These are phyloP conservation scores for Danio tinwini DNA, from an alignment of 2,797 vertebrate species.

Conservation along the genomic window DNA sequence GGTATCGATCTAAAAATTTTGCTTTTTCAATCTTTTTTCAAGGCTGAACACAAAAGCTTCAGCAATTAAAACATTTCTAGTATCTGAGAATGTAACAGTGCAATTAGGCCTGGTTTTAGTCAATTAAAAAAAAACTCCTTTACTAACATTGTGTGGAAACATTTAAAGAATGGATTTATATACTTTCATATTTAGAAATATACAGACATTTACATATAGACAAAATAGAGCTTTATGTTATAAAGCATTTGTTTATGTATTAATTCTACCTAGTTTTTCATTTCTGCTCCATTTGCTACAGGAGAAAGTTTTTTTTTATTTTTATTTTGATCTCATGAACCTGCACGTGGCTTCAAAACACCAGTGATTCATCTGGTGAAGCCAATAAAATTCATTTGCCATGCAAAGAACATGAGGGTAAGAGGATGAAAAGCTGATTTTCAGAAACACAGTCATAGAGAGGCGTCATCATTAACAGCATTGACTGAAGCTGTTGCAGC, in stretches of 20 bases:
- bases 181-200: constrained; percentile 85
- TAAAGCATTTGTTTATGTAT: constrained; percentile 74
- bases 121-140: constrained; percentile 58
- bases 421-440: constrained; percentile 2
- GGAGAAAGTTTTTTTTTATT: constrained; percentile 50
- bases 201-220: constrained; percentile 88
- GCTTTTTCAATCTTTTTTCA: constrained; percentile 60
- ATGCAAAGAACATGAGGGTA: constrained; percentile 42
- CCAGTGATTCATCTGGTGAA: constrained; percentile 59
- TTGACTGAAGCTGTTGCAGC: background rate
- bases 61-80: constrained; percentile 47
- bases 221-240: constrained; percentile 84
- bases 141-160: constrained; percentile 68
- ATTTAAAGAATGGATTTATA: constrained; percentile 75
- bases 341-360: constrained; percentile 76
- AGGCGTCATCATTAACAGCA: background rate
- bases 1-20: constrained; percentile 61
- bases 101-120: constrained; percentile 60
- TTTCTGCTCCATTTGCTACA: constrained; percentile 65
- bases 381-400: constrained; percentile 41
- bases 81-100: constrained; percentile 57
- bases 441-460: background rate
- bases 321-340: constrained; percentile 56
- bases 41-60: constrained; percentile 61
- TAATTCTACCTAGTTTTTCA: constrained; percentile 57